Base-by-base conservation (phyloP, 2,888 invertebrate genomes). In the Anaspis maculata region DNA sequence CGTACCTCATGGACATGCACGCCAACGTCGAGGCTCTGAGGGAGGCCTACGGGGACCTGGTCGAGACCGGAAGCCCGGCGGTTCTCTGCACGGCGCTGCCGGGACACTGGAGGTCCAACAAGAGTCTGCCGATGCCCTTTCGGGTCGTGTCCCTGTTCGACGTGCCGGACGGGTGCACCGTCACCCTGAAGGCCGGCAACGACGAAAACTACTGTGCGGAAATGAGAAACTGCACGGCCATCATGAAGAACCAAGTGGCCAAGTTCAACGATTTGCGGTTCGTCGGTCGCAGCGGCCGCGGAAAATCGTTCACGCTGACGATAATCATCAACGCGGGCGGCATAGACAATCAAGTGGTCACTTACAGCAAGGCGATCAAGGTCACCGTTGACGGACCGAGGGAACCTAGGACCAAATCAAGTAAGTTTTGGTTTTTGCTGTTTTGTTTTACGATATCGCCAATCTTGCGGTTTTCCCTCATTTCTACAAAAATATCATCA, bases 331-430 rank as follows among this genome's bases (percentile, higher is more conserved):
- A 81, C 61, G 74, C 80, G 11, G 74, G 76, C 46, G 74, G 76
- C 46, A 78, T 78, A 6, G 71, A 74, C 44, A 72, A 76, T 44
- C 95, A 96, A 71, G 81, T 95, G 15, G 90, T 95, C 29, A 86
- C 90, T 3, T 97, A 96, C 66, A 81, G 72, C 54, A 96, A 96
- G 64, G 96, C 96, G 32, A 98, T 98, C 66, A 98, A 98, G 75
- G 96, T 98, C 34, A 98, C 98, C 13, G 98, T 98, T 16, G 98
- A 98, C 61, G 98, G 98, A 54, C 98, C 98, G 1, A 72, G 98
- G 55, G 96, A 97, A 70, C 96, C 97, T 10, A 74, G 96, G 67
- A 91, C 91, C 49, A 95, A 94, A 69, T 88, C 90, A 72, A 89
- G 94, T 94, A 77, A 87, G 91, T 27, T 15, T 13, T 13, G 7